Percentiles rank a stretch among this genome's conserved stretches.
Conservation (phyloP, 2,888 invertebrate genomes). For the Nysson spinosus region DNA sequence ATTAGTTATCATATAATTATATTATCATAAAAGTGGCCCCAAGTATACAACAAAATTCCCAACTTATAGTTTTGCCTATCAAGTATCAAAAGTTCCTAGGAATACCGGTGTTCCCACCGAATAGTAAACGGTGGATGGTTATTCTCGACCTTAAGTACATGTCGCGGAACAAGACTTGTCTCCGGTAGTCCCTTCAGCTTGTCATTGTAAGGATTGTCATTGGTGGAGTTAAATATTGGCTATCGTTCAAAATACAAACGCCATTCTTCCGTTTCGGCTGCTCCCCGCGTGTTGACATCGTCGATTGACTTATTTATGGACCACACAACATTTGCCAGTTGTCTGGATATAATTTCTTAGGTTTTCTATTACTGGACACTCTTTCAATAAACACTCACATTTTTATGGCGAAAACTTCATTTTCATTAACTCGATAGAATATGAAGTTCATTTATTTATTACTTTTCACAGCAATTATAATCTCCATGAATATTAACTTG, state of each 20-base stretch:
- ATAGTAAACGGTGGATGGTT: constrained; percentile 5
- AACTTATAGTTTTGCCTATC: too few species aligned
- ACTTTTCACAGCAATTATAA: too few species aligned
- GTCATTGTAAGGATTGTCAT: constrained; percentile 22
- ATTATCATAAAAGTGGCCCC: too few species aligned
- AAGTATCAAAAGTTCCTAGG: too few species aligned
- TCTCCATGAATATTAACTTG: too few species aligned
- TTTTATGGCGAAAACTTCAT: too few species aligned
- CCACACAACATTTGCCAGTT: constrained; percentile 57
- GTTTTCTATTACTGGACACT: constrained; percentile 30
- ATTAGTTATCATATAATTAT: too few species aligned
- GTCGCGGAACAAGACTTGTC: constrained; percentile 29
- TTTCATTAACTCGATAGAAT: too few species aligned
- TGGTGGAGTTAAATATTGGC: constrained; percentile 55
- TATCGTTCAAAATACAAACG: constrained; percentile 56
- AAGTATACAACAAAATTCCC: too few species aligned
- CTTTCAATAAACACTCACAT: too few species aligned
- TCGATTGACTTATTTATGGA: constrained; percentile 65
- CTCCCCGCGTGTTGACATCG: constrained; percentile 25
- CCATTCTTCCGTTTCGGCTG: constrained; percentile 27
- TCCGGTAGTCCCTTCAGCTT: constrained; percentile 22
- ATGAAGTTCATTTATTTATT: too few species aligned
- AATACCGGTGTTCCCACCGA: too few species aligned
- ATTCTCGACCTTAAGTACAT: constrained; percentile 34
- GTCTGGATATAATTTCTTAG: constrained; percentile 23